Conservation (phyloP, 2,888 invertebrate genomes). For the Mesoligia furuncula region DNA sequence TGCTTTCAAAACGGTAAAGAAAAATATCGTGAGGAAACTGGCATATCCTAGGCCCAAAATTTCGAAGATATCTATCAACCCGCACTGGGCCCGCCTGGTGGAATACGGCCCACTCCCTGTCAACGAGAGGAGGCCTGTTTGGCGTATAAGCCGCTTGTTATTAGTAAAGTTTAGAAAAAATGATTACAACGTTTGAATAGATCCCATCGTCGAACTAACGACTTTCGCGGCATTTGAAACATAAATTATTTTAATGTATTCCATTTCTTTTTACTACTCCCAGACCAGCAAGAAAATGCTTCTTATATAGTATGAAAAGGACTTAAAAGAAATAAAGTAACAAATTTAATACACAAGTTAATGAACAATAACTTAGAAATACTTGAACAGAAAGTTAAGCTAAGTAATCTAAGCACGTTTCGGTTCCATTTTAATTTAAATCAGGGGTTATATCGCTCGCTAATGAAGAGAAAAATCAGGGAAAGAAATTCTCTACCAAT, state of each 20-base stretch:
- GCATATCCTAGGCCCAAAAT: not conserved
- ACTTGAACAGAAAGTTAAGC: slow-evolving; percentile 40
- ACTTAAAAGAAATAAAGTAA: slow-evolving; percentile 24
- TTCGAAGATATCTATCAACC: not conserved
- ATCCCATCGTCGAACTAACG: not conserved
- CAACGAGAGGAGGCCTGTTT: not conserved
- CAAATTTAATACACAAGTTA: slow-evolving; percentile 37
- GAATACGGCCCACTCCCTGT: not conserved
- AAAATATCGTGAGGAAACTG: not conserved
- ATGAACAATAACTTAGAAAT: slow-evolving; percentile 56
- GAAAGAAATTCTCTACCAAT: slow-evolving; percentile 49
- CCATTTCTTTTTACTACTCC: slow-evolving; percentile 9
- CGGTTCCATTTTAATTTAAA: slow-evolving; percentile 67
- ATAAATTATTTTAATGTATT: not conserved
- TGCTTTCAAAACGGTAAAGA: not conserved
- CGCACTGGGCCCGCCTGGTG: too few species aligned
- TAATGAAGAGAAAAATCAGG: slow-evolving; percentile 71
- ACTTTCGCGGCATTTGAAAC: too few species aligned
- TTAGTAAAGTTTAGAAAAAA: not conserved
- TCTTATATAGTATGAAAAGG: not conserved
- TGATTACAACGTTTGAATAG: not conserved
- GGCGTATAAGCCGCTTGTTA: not conserved
- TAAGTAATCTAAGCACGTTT: slow-evolving; percentile 50
- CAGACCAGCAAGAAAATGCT: slow-evolving; percentile 11
- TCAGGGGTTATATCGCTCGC: slow-evolving; percentile 59